Evolutionary conservation across 2,113 vertebrate genomes (phyloP), one percentile per base, ranked within the genome.

Genomic region (Ailuropoda melanoleuca): DNA sequence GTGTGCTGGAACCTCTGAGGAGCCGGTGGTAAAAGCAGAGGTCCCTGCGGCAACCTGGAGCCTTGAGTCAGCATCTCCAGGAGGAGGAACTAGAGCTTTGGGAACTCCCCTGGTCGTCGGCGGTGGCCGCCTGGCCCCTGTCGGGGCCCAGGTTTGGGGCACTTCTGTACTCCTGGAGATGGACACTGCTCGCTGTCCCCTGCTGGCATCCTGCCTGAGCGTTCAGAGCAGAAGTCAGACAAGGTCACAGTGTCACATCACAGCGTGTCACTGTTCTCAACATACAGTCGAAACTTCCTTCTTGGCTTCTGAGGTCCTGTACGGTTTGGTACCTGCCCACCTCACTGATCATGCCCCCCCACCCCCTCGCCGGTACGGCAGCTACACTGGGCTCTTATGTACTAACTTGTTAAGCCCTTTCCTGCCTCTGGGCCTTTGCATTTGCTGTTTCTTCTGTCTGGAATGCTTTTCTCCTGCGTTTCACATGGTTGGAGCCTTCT

Each of bases 61-160:
- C 34, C 62, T 78, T 43, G 78, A 92, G 62, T 46, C 48, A 46
- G 68, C 62, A 72, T 46, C 55, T 88, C 85, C 39, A 29, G 62
- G 31, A 4, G 26, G 50, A 85, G 50, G 46, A 19, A 68, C 34
- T 14, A 48, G 0, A 23, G 29, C 86, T 80, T 4, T 26, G 56
- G 15, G 64, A 46, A 58, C 15, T 46, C 9, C 53, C 78, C 12
- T 15, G 37, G 87, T 0, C 15, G 29, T 50, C 66, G 39, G 60
- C 13, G 8, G 39, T 0, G 4, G 62, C 68, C 14, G 6, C 23
- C 4, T 8, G 53, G 13, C 46, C n/a, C 21, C 3, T 1, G 23
- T 37, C 4, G 19, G 43, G 75, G 93, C 8, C n/a, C 39, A 31
- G 56, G 56, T 70, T 66, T 37, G 2, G 66, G 80, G 55, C 68